Evolutionary conservation across 2,888 invertebrate genomes (phyloP).

Genomic region (Lasius fuliginosus): DNA sequence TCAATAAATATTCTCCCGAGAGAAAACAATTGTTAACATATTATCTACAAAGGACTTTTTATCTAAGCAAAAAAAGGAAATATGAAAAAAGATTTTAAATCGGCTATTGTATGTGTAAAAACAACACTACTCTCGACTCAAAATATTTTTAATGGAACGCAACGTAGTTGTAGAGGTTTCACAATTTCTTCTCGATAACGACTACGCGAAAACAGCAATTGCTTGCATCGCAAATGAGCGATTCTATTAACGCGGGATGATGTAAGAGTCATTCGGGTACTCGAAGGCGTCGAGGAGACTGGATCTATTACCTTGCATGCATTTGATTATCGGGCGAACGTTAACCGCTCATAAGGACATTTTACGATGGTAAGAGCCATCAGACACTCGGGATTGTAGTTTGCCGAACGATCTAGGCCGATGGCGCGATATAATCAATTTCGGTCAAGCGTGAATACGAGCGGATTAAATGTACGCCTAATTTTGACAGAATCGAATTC

Average conservation of each 20-base stretch:
- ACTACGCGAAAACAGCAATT: slow-evolving; percentile 17
- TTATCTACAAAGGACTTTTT: background rate
- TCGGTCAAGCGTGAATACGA: slow-evolving; percentile 13
- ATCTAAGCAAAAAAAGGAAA: background rate
- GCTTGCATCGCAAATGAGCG: slow-evolving; percentile 32
- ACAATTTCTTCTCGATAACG: slow-evolving; percentile 25
- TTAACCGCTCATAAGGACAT: slow-evolving; percentile 46
- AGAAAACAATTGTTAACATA: background rate
- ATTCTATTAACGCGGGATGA: slow-evolving; percentile 47
- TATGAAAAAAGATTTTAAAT: background rate
- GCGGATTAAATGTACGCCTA: background rate
- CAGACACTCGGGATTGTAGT: slow-evolving; percentile 19
- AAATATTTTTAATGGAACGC: background rate
- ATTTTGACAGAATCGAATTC: background rate
- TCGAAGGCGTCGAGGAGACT: slow-evolving; percentile 36
- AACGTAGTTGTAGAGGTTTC: background rate
- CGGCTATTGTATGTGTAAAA: background rate
- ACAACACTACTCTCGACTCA: background rate
- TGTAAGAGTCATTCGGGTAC: slow-evolving; percentile 34
- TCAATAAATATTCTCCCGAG: background rate
- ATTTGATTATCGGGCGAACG: slow-evolving; percentile 44
- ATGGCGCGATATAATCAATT: slow-evolving; percentile 26
- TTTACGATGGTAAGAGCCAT: slow-evolving; percentile 19
- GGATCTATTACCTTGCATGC: slow-evolving; percentile 41
- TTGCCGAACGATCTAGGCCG: slow-evolving; percentile 13